Percentiles rank a stretch among this genome's conserved stretches.
These are phyloP conservation scores for Oenanthe melanoleuca DNA, from an alignment of 2,113 vertebrate genomes.

Conservation along the genomic window DNA sequence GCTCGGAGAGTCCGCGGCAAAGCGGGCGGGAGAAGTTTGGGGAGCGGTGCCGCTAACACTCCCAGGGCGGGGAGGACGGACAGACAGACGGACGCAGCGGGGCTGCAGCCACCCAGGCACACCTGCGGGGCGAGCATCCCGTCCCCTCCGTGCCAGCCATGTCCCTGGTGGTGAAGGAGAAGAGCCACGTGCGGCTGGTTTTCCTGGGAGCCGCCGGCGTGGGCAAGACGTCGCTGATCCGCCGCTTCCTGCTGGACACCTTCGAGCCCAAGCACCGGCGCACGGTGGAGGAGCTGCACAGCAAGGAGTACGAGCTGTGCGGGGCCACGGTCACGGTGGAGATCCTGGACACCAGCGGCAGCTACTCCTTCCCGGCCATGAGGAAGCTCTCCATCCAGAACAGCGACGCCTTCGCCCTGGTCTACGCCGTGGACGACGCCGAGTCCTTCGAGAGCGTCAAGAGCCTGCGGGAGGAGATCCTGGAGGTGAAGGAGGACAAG, in stretches of 20 bases:
- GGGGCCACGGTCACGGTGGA: conserved; percentile 84
- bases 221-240: conserved; percentile 89
- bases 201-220: conserved; percentile 89
- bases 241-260: conserved; percentile 86
- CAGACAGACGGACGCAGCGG: fast-evolving
- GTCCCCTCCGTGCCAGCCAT: conserved; percentile 54
- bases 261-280: conserved; percentile 89
- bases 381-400: conserved; percentile 90
- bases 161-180: conserved; percentile 86
- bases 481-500: conserved; percentile 90
- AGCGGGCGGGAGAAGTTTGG: not conserved
- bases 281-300: conserved; percentile 92
- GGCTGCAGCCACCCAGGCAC: not conserved
- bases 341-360: conserved; percentile 91
- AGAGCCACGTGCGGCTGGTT: conserved; percentile 85
- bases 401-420: conserved; percentile 88
- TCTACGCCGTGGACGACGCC: conserved; percentile 86
- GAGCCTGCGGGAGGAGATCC: conserved; percentile 87
- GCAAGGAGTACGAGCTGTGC: conserved; percentile 85
- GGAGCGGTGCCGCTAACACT: not conserved
- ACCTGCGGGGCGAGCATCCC: not conserved
- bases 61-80: not conserved
- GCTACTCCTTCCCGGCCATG: conserved; percentile 93
- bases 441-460: conserved; percentile 87
- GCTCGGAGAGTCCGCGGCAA: not conserved